Conservation (phyloP, 2,888 invertebrate genomes). For the Mongoloraphidia duomilia region DNA sequence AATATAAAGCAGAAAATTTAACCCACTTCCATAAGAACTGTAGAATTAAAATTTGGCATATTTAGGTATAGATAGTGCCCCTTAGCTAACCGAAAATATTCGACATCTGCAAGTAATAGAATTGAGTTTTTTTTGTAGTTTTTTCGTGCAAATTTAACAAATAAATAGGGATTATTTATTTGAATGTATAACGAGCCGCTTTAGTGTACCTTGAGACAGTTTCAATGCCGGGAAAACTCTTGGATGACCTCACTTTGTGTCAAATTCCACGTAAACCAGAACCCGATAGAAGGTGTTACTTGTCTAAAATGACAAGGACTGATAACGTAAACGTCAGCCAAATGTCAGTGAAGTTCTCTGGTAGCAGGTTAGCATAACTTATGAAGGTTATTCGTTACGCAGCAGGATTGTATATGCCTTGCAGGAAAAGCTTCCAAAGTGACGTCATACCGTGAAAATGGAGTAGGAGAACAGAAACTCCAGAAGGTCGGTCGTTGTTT, state of each 20-base stretch:
- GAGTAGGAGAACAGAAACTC: background rate
- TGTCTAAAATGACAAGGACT: slow-evolving; percentile 1
- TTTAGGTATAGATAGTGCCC: too few relatives aligned
- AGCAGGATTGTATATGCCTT: background rate
- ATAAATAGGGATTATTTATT: too few relatives aligned
- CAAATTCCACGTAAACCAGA: slow-evolving; percentile 1
- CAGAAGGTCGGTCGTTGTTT: background rate
- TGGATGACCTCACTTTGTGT: slow-evolving; percentile 8
- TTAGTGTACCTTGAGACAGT: too few relatives aligned
- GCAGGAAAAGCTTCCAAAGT: background rate
- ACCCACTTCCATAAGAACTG: too few relatives aligned
- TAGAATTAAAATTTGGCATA: too few relatives aligned
- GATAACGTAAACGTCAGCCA: slow-evolving; percentile 3
- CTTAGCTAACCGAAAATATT: too few relatives aligned
- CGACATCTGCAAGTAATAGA: too few relatives aligned
- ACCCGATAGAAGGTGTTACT: background rate
- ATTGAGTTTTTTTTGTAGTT: too few relatives aligned
- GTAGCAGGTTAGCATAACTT: slow-evolving; percentile 1
- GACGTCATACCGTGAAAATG: slow-evolving; percentile 2
- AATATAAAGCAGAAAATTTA: too few relatives aligned
- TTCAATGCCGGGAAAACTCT: background rate
- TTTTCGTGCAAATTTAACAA: too few relatives aligned
- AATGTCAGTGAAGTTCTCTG: slow-evolving; percentile 5
- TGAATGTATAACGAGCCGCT: too few relatives aligned
- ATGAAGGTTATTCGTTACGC: background rate